Evolutionary conservation across 2,888 invertebrate species (phyloP).

Genomic region (Megaustenia siamemsis): DNA sequence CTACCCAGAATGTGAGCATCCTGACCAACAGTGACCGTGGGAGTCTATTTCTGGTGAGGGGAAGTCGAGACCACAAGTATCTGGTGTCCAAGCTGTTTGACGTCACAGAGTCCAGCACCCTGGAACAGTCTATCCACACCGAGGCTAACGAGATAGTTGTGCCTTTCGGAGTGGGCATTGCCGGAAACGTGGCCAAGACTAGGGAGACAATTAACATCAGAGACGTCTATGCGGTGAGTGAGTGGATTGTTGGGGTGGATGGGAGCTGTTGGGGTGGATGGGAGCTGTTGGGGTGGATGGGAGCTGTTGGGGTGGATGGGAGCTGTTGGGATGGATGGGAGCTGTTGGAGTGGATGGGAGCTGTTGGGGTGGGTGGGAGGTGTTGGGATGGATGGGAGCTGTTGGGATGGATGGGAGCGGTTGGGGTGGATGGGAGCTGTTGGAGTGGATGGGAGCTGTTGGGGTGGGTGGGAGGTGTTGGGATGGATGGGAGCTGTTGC

Average conservation of each 20-base stretch:
- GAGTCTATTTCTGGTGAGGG: slow-evolving; percentile 93
- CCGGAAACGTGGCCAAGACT: slow-evolving; percentile 93
- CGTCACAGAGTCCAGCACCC: slow-evolving; percentile 91
- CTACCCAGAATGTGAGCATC: slow-evolving; percentile 90
- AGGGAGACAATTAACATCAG: slow-evolving; percentile 94
- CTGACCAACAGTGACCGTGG: slow-evolving; percentile 93
- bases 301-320: too few species aligned
- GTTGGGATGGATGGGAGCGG: too few species aligned
- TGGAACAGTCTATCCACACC: slow-evolving; percentile 75
- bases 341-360: too few species aligned
- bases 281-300: too few species aligned
- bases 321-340: too few species aligned
- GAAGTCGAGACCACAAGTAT: slow-evolving; percentile 87
- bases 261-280: too few species aligned
- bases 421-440: too few species aligned
- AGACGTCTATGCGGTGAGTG: slow-evolving; percentile 92
- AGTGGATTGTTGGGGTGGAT: neutral
- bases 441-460: too few species aligned
- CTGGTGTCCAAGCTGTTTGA: slow-evolving; percentile 96
- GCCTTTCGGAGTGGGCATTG: slow-evolving; percentile 96
- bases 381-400: too few species aligned
- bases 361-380: too few species aligned
- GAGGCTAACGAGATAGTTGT: slow-evolving; percentile 82
- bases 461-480: too few species aligned
- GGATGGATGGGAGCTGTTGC: too few species aligned